Percentiles rank a stretch among this genome's conserved stretches.
Evolutionary conservation across 2,113 vertebrate species (phyloP).

Genomic region (Cheirogaleus medius): DNA sequence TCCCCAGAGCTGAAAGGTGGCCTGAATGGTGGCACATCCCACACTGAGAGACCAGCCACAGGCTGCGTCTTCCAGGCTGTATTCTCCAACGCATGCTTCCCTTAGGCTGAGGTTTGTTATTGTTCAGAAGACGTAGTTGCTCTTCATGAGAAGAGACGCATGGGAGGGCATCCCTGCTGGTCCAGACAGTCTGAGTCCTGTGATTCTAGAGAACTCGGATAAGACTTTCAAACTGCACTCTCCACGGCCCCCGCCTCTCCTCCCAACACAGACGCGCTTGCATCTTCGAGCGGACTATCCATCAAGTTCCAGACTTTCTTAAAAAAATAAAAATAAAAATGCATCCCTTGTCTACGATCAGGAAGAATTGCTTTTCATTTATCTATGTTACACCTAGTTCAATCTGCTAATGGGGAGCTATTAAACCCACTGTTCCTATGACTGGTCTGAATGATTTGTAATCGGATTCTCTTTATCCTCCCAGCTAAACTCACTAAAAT

Average conservation of each 20-base stretch:
- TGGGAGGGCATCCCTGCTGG: background rate
- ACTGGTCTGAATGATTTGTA: constrained; percentile 41
- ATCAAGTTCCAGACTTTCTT: constrained; percentile 16
- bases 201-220: background rate
- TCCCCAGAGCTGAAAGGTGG: background rate
- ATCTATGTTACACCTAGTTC: background rate
- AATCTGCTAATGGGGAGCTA: constrained; percentile 58
- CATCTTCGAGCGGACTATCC: background rate
- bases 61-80: background rate
- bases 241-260: background rate
- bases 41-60: rapidly evolving
- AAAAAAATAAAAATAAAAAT: background rate
- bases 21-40: background rate
- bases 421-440: constrained; percentile 16
- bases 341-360: background rate
- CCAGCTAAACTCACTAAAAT: background rate
- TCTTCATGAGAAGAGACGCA: background rate
- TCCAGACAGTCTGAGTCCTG: background rate
- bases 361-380: constrained; percentile 53
- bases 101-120: background rate
- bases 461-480: constrained; percentile 55
- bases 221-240: background rate
- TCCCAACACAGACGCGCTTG: too few species aligned
- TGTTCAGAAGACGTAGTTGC: background rate
- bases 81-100: background rate